Percentiles rank a stretch among this genome's conserved stretches.
phyloP scores from a whole-genome alignment of 92 coral and sea anemone species.

The Actinostola sp. region DNA sequence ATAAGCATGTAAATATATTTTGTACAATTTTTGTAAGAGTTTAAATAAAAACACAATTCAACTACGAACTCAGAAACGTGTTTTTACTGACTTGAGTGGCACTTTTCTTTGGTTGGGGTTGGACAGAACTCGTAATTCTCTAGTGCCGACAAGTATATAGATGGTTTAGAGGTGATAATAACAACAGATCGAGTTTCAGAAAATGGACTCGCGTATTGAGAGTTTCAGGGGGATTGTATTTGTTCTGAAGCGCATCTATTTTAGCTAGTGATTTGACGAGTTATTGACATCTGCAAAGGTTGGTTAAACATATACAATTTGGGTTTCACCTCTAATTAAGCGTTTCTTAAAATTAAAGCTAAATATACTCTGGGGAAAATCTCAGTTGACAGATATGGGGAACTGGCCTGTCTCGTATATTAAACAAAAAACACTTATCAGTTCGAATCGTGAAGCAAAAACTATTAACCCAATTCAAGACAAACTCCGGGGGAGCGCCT shows the following conservation, averaged over 20 bases:
- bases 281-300: slow-evolving; percentile 7
- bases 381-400: background rate
- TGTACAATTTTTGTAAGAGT: slow-evolving; percentile 54
- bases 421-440: slow-evolving; percentile 18
- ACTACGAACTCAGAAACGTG: background rate
- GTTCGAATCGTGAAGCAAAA: background rate
- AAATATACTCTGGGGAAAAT: background rate
- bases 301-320: slow-evolving; percentile 23
- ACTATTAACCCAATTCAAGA: slow-evolving; percentile 19
- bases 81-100: background rate
- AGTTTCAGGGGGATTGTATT: background rate
- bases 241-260: background rate
- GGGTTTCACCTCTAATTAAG: slow-evolving; percentile 8
- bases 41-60: slow-evolving; percentile 10
- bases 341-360: background rate
- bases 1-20: slow-evolving; percentile 73
- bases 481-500: slow-evolving; percentile 22
- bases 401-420: background rate
- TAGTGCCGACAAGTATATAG: background rate
- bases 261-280: background rate
- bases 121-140: background rate
- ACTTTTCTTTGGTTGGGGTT: background rate
- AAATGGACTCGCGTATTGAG: background rate
- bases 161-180: background rate
- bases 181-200: background rate